Conservation (phyloP, 2,797 vertebrate species). For the Cottoperca gobio region DNA sequence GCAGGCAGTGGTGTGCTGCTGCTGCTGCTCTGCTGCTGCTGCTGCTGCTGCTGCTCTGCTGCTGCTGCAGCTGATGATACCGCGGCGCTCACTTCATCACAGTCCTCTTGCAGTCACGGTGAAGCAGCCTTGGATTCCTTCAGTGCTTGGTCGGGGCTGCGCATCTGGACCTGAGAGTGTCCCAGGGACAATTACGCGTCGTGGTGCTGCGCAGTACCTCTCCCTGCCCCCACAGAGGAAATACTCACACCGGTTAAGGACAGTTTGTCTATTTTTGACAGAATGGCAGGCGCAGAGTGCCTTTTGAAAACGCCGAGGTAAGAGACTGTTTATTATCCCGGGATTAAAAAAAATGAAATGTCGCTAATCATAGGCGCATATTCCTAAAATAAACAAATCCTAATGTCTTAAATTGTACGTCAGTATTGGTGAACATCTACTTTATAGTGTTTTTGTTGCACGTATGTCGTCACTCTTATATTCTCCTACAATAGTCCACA, state of each 20-base stretch:
- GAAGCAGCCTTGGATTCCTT: slow-evolving; percentile 70
- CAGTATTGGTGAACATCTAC: neutral
- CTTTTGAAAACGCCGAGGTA: slow-evolving; percentile 83
- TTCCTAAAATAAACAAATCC: slow-evolving; percentile 10
- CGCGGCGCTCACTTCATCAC: slow-evolving; percentile 20
- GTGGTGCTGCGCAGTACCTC: slow-evolving; percentile 36
- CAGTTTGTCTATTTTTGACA: slow-evolving; percentile 46
- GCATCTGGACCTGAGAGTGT: slow-evolving; percentile 72
- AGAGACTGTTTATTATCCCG: slow-evolving; percentile 20
- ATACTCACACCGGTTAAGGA: slow-evolving; percentile 48
- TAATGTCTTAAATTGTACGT: neutral
- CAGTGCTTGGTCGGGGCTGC: slow-evolving; percentile 64
- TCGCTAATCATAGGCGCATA: neutral
- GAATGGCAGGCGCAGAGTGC: slow-evolving; percentile 81
- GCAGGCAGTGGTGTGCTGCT: slow-evolving; percentile 34
- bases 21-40: slow-evolving; percentile 26
- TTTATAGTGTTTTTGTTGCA: slow-evolving; percentile 2
- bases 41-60: slow-evolving; percentile 20
- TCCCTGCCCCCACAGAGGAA: slow-evolving; percentile 47
- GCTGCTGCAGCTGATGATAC: slow-evolving; percentile 26
- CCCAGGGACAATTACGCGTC: slow-evolving; percentile 71
- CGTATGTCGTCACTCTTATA: neutral
- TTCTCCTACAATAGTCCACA: neutral
- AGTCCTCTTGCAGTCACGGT: slow-evolving; percentile 27
- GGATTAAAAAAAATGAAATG: neutral